Evolutionary conservation across 2,797 vertebrate species (phyloP).

Genomic region (Rhynchotus rufescens): DNA sequence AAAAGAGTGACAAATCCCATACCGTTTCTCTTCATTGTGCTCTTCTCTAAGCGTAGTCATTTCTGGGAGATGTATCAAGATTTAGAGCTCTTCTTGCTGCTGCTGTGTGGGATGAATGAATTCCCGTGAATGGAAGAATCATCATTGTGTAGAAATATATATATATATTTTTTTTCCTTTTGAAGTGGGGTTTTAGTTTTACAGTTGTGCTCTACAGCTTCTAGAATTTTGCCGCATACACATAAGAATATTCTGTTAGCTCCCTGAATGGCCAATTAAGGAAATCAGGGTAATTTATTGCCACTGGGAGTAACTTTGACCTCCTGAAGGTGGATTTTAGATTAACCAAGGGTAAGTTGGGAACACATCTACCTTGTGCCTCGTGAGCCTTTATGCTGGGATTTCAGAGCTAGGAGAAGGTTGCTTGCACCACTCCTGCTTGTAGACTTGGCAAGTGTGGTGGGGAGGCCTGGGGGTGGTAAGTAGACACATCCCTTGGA

Average conservation of each 20-base stretch:
- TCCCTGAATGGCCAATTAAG: neutral
- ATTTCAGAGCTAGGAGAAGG: neutral
- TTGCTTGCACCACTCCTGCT: neutral
- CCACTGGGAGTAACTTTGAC: neutral
- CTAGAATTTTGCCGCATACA: neutral
- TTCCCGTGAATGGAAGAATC: slow-evolving; percentile 7
- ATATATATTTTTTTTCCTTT: neutral
- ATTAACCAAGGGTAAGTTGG: neutral
- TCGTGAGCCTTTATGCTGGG: neutral
- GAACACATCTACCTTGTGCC: neutral
- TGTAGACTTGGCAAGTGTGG: neutral
- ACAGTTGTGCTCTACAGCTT: neutral
- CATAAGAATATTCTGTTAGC: neutral
- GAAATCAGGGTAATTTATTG: neutral
- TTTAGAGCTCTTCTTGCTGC: neutral
- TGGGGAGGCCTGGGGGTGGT: neutral
- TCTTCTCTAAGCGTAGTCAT: neutral
- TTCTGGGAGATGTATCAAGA: slow-evolving; percentile 14
- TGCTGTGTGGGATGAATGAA: neutral
- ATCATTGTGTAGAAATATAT: neutral
- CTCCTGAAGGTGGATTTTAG: neutral
- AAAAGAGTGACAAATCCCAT: neutral
- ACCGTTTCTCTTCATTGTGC: neutral
- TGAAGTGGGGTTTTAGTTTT: neutral
- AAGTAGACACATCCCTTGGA: neutral